Conservation (phyloP, 2,113 vertebrate species). For the Vireo altiloquus region DNA sequence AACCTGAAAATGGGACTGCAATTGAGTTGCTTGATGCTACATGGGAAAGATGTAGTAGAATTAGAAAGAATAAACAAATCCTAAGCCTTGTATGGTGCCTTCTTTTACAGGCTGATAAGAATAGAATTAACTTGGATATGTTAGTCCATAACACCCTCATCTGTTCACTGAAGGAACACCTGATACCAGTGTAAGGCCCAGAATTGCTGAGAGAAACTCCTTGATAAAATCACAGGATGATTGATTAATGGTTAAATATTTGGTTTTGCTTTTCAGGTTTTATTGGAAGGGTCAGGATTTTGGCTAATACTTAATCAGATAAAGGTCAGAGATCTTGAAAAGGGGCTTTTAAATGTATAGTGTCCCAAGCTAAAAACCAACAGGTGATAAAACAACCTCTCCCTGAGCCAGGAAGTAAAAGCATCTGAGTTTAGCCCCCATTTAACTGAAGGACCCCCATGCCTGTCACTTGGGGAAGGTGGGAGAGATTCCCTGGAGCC, state of each 20-base stretch:
- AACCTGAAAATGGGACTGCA: not conserved
- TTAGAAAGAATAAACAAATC: not conserved
- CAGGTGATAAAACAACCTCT: not conserved
- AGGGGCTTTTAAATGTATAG: not conserved
- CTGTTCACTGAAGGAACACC: not conserved
- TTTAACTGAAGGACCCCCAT: fast-evolving
- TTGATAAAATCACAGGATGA: not conserved
- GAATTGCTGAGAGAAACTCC: not conserved
- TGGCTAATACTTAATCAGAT: not conserved
- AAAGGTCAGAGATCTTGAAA: not conserved
- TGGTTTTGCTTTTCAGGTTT: slow-evolving; percentile 18
- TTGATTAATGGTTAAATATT: not conserved
- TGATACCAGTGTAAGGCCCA: not conserved
- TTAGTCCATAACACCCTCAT: not conserved
- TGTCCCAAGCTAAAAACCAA: not conserved
- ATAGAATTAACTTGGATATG: not conserved
- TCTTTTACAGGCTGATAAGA: not conserved
- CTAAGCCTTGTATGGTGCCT: not conserved
- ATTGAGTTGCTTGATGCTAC: not conserved
- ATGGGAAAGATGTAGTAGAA: not conserved
- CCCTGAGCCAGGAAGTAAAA: not conserved
- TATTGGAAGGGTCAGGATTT: not conserved
- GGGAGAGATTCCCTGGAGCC: not conserved
- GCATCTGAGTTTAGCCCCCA: not conserved
- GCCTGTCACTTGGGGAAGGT: not conserved